Percentiles rank a stretch among this genome's conserved stretches.
Evolutionary conservation across 2,797 vertebrate genomes (phyloP).

Genomic region (Danio kyathit): DNA sequence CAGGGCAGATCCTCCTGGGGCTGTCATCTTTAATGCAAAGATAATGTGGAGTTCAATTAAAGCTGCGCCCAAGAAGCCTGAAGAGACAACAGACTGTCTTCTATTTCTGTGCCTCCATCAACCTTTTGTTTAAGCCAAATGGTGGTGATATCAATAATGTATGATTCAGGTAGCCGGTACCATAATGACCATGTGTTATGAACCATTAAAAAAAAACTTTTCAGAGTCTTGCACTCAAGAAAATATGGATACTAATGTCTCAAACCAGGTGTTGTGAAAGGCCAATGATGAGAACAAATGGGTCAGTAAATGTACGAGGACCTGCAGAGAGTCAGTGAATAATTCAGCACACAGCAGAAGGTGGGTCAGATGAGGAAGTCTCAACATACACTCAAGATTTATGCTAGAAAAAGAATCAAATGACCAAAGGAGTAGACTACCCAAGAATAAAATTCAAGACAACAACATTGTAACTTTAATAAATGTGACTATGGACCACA

Average conservation of each 20-base stretch:
- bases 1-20: conserved; percentile 51
- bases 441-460: background rate
- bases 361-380: conserved; percentile 32
- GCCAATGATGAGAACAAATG: conserved; percentile 36
- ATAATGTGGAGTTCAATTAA: conserved; percentile 57
- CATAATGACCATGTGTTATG: conserved; percentile 42
- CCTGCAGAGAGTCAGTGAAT: conserved; percentile 39
- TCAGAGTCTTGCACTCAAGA: conserved; percentile 12
- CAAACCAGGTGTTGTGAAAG: conserved; percentile 44
- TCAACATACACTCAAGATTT: background rate
- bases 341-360: conserved; percentile 47
- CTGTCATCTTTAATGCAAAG: conserved; percentile 59
- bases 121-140: conserved; percentile 56
- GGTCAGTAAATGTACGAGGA: conserved; percentile 46
- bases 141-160: conserved; percentile 48
- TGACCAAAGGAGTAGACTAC: background rate
- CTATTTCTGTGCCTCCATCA: conserved; percentile 20
- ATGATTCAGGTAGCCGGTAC: conserved; percentile 34
- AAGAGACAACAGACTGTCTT: conserved; percentile 45
- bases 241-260: conserved; percentile 43
- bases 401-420: background rate
- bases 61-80: conserved; percentile 33
- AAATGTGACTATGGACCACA: too few species aligned
- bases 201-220: conserved; percentile 24
- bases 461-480: too few species aligned